Percentiles rank a stretch among this genome's conserved stretches.
Conservation (phyloP, 2,113 vertebrate species). For the Promerops cafer region DNA sequence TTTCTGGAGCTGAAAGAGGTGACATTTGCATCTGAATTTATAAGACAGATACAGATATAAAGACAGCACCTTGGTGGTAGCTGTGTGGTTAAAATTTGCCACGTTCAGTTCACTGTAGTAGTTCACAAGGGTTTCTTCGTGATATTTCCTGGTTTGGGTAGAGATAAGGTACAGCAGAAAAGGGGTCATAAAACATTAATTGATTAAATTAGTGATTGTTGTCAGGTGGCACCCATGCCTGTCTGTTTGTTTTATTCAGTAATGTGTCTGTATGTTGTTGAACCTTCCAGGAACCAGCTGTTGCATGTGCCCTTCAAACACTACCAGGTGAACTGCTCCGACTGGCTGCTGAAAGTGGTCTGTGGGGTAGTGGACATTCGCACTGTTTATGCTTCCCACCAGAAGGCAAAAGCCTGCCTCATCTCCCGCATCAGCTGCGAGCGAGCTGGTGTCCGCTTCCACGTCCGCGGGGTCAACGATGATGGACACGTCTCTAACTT, state of each 20-base stretch:
- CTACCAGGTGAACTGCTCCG: constrained; percentile 75
- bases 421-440: constrained; percentile 78
- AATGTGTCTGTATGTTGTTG: not conserved
- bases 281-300: constrained; percentile 72
- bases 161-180: not conserved
- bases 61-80: not conserved
- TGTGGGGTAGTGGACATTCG: constrained; percentile 76
- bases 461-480: constrained; percentile 71
- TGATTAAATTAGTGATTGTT: not conserved
- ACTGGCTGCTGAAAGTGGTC: constrained; percentile 78
- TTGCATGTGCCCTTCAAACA: constrained; percentile 73
- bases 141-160: not conserved
- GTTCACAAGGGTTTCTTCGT: not conserved
- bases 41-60: not conserved
- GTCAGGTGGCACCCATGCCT: not conserved
- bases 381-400: constrained; percentile 77
- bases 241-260: not conserved
- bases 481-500: constrained; percentile 80
- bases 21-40: not conserved
- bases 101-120: not conserved
- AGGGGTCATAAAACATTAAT: not conserved
- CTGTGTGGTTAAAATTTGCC: not conserved
- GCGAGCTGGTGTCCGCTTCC: constrained; percentile 68
- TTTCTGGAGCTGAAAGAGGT: not conserved
- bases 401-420: constrained; percentile 80